These are phyloP conservation scores for Babylonia areolata DNA, from an alignment of 1,140 invertebrate genomes.

Conservation along the genomic window DNA sequence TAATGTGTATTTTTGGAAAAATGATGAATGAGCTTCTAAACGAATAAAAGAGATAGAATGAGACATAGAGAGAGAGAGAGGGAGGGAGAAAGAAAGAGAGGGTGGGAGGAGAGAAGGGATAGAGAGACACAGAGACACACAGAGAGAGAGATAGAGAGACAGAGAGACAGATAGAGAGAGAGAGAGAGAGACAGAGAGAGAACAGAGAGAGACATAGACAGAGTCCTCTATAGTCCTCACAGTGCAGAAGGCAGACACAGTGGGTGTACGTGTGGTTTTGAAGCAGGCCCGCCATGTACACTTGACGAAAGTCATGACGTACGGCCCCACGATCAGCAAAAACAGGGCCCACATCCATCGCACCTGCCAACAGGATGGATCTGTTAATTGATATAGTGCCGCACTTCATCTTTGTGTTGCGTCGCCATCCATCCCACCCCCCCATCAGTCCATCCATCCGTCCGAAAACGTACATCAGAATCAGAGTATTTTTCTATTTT, in stretches of 20 bases:
- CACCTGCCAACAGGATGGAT: constrained; percentile 40
- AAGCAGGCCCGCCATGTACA: constrained; percentile 67
- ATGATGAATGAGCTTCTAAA: no score
- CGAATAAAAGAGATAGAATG: no score
- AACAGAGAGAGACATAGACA: neutral
- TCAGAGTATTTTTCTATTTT: no score
- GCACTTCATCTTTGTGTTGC: no score
- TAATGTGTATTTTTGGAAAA: no score
- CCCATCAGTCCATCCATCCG: no score
- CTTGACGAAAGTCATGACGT: constrained; percentile 63
- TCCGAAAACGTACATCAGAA: no score
- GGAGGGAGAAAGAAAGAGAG: neutral
- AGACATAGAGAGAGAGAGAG: neutral
- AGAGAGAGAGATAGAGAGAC: neutral
- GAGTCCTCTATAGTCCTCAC: no score
- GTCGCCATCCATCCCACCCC: no score
- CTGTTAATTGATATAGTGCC: no score
- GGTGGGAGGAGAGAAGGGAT: no score
- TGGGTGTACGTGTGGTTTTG: constrained; percentile 64
- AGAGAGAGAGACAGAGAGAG: constrained; percentile 6
- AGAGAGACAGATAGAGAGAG: neutral
- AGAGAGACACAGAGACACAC: neutral
- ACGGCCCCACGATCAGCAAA: constrained; percentile 60
- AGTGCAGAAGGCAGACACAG: constrained; percentile 49
- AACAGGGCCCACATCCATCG: constrained; percentile 69